Evolutionary conservation across 2,113 vertebrate genomes (phyloP).

Genomic region (Ardeotis arabs): DNA sequence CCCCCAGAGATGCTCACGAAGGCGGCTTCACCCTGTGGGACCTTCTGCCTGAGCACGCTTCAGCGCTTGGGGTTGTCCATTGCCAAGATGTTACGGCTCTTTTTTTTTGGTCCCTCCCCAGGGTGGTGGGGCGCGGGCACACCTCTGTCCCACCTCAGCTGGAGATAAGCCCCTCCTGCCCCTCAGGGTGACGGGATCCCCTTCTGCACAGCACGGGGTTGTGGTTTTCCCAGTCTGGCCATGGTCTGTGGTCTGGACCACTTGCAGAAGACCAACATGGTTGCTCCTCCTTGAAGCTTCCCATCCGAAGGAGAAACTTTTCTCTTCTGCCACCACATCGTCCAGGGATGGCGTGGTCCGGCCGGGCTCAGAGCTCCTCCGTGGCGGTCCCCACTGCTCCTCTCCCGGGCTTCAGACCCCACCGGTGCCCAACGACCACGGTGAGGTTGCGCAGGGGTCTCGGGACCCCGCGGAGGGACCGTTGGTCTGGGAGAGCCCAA

Average conservation of each 20-base stretch:
- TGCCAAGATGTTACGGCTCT: fast-evolving
- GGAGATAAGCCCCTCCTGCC: neutral
- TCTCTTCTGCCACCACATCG: fast-evolving
- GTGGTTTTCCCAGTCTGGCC: neutral
- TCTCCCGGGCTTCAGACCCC: neutral
- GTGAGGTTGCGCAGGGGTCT: too few relatives aligned
- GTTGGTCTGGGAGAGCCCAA: neutral
- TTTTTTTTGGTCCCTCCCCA: neutral
- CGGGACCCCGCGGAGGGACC: neutral
- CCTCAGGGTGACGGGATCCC: fast-evolving
- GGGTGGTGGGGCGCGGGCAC: neutral
- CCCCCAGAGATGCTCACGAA: neutral
- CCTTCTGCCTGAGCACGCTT: neutral
- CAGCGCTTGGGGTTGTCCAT: neutral
- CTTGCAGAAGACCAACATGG: fast-evolving
- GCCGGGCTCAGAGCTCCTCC: neutral
- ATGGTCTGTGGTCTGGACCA: fast-evolving
- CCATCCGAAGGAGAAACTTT: neutral
- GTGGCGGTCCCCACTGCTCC: fast-evolving
- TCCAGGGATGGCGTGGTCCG: neutral
- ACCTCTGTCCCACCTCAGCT: fast-evolving
- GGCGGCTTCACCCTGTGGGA: neutral
- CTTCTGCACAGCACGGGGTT: fast-evolving
- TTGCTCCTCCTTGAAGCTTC: neutral
- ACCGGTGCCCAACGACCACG: fast-evolving